phyloP scores from a whole-genome alignment of 2,888 invertebrate species.

The Eupithecia subumbrata region DNA sequence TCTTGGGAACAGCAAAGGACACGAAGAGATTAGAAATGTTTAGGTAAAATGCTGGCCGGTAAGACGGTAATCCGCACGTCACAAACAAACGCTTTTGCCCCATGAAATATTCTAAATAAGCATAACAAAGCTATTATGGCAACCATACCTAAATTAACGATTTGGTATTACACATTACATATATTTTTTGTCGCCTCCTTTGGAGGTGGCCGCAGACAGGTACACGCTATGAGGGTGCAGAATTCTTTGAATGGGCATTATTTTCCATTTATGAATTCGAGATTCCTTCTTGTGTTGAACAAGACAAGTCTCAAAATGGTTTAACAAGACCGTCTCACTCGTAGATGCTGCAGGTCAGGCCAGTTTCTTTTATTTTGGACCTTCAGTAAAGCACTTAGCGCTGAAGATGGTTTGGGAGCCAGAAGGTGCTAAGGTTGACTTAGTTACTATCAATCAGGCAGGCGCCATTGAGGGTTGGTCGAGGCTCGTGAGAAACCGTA shows the following conservation, averaged over 20 bases:
- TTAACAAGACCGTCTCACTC: slow-evolving; percentile 20
- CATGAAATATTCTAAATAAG: slow-evolving; percentile 65
- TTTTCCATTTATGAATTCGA: slow-evolving; percentile 42
- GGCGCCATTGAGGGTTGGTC: slow-evolving; percentile 84
- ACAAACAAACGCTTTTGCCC: not conserved
- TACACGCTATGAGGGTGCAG: slow-evolving; percentile 82
- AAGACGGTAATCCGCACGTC: not conserved
- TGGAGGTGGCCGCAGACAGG: slow-evolving; percentile 82
- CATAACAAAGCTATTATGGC: slow-evolving; percentile 82
- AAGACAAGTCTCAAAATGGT: slow-evolving; percentile 45
- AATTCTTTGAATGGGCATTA: slow-evolving; percentile 80
- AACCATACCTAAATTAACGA: slow-evolving; percentile 74
- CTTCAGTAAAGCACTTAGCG: slow-evolving; percentile 48
- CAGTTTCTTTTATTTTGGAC: slow-evolving; percentile 41
- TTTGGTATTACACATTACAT: slow-evolving; percentile 80
- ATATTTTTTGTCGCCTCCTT: slow-evolving; percentile 79
- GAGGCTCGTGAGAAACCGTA: slow-evolving; percentile 82
- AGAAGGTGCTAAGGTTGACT: slow-evolving; percentile 72
- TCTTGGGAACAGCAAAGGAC: not conserved
- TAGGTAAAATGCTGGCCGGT: not conserved
- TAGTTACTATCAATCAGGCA: slow-evolving; percentile 81
- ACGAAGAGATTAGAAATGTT: not conserved
- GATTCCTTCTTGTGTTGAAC: slow-evolving; percentile 43
- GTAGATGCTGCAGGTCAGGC: slow-evolving; percentile 12
- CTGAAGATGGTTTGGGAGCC: slow-evolving; percentile 46